phyloP scores from a whole-genome alignment of 2,113 vertebrate genomes.

The Lycocorax pyrrhopterus region DNA sequence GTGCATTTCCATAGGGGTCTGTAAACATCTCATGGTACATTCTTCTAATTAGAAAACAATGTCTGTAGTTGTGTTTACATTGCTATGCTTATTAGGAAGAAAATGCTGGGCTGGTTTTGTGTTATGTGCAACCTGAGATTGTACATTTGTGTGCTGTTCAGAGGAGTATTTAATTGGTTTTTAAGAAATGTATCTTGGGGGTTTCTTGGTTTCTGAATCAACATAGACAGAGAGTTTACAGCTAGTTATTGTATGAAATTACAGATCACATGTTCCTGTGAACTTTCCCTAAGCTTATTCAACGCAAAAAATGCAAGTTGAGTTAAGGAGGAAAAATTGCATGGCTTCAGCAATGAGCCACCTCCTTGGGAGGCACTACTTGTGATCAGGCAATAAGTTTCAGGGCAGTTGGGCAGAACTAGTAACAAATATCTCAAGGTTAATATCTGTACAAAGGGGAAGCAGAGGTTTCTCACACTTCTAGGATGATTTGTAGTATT shows the following conservation, averaged over 20 bases:
- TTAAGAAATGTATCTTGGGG: constrained; percentile 43
- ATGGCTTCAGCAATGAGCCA: not conserved
- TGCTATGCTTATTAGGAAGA: constrained; percentile 41
- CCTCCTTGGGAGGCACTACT: not conserved
- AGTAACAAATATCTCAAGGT: not conserved
- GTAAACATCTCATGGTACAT: constrained; percentile 29
- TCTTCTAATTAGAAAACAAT: constrained; percentile 54
- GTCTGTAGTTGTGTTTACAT: constrained; percentile 39
- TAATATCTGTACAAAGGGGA: not conserved
- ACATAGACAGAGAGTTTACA: constrained; percentile 35
- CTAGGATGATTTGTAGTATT: not conserved
- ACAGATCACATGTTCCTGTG: constrained; percentile 10
- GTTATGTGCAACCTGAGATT: constrained; percentile 48
- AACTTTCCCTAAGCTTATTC: constrained; percentile 20
- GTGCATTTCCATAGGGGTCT: constrained; percentile 28
- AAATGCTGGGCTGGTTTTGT: constrained; percentile 14
- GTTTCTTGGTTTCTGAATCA: constrained; percentile 53
- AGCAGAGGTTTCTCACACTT: not conserved
- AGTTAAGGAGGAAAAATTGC: not conserved
- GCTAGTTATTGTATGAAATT: constrained; percentile 47
- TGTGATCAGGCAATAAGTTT: not conserved
- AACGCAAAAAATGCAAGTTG: not conserved
- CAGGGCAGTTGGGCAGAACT: not conserved
- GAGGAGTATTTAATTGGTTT: constrained; percentile 18
- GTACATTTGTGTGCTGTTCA: constrained; percentile 1